Conservation (phyloP, 2,888 invertebrate species). For the Bhutanitis thaidina region DNA sequence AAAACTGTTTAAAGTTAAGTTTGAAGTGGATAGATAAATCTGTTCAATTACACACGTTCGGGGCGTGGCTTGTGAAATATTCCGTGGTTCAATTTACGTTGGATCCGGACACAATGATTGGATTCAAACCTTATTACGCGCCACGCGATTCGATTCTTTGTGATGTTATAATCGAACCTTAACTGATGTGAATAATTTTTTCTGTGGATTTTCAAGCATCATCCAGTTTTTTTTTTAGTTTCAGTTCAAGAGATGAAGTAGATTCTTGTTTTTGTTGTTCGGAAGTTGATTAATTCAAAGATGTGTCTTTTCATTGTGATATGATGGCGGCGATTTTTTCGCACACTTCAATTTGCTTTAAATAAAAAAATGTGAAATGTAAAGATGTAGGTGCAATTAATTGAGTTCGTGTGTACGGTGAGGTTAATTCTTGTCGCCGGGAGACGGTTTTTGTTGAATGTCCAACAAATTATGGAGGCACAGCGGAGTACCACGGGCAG, state of each 20-base stretch:
- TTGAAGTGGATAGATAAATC: conserved; percentile 60
- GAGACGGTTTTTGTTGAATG: conserved; percentile 16
- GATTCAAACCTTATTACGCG: conserved; percentile 60
- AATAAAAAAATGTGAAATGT: conserved; percentile 10
- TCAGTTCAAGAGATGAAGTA: conserved; percentile 11
- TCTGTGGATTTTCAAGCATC: conserved; percentile 27
- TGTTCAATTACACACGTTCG: conserved; percentile 75
- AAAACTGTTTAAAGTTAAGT: conserved; percentile 54
- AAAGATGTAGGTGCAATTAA: conserved; percentile 16
- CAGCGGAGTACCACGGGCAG: conserved; percentile 3
- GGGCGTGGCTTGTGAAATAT: conserved; percentile 62
- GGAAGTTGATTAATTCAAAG: conserved; percentile 18
- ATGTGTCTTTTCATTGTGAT: conserved; percentile 6
- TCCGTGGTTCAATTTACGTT: conserved; percentile 66
- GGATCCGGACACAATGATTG: conserved; percentile 52
- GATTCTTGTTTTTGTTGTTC: conserved; percentile 18
- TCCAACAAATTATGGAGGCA: conserved; percentile 6
- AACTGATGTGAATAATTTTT: conserved; percentile 36
- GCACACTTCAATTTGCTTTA: conserved; percentile 13
- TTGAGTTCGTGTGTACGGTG: conserved; percentile 14
- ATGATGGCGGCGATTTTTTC: conserved; percentile 11
- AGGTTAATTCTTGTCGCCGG: conserved; percentile 16
- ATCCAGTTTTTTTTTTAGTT: conserved; percentile 30
- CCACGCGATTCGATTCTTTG: conserved; percentile 50
- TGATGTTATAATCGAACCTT: conserved; percentile 40